Evolutionary conservation across 2,888 invertebrate genomes (phyloP).

Genomic region (Eupithecia abbreviata): DNA sequence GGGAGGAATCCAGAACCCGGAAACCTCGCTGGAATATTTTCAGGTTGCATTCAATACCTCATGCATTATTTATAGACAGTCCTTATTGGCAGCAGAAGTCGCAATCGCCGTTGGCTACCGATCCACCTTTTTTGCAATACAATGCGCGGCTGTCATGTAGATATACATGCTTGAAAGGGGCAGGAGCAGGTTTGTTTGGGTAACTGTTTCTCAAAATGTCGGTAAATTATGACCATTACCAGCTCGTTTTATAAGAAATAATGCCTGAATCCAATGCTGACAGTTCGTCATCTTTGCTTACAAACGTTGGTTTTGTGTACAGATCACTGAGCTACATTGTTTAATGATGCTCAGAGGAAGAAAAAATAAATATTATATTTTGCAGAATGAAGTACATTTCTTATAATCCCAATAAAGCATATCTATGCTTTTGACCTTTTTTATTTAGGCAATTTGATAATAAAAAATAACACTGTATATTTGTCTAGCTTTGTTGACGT

Average conservation of each 20-base stretch:
- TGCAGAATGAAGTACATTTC: too few species aligned
- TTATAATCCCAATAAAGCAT: too few species aligned
- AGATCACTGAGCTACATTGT: too few species aligned
- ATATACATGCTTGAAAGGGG: conserved; percentile 16
- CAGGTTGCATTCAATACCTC: conserved; percentile 60
- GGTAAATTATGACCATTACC: conserved; percentile 18
- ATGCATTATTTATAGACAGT: conserved; percentile 42
- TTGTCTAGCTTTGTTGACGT: not conserved
- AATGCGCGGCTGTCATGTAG: conserved; percentile 38
- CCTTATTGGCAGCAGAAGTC: conserved; percentile 47
- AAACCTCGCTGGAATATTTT: conserved; percentile 70
- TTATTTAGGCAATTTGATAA: not conserved
- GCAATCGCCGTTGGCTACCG: conserved; percentile 17
- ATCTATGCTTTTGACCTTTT: not conserved
- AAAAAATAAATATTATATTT: too few species aligned
- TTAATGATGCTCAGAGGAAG: too few species aligned
- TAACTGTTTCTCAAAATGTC: conserved; percentile 29
- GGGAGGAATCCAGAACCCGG: conserved; percentile 66
- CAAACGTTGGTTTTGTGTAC: not conserved
- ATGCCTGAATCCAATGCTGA: not conserved
- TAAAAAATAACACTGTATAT: not conserved
- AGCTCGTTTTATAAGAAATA: not conserved
- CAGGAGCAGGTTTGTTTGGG: conserved; percentile 28
- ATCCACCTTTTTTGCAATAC: conserved; percentile 43
- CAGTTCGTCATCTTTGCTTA: not conserved